Conservation (phyloP, 1,140 invertebrate species). For the Neodiprion pinetum region DNA sequence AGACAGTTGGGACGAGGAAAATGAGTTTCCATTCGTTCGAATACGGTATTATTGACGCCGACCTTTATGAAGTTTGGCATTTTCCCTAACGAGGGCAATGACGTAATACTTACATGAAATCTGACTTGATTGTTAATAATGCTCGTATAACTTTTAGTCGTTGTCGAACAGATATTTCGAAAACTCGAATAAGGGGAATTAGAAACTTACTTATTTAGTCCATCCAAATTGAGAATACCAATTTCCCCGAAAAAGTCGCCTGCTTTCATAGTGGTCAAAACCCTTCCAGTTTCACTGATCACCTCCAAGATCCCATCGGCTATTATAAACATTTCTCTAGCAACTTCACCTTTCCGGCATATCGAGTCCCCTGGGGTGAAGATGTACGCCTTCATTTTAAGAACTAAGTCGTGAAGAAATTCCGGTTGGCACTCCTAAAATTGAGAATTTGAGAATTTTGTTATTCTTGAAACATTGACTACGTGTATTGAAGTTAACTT, state of each 20-base stretch:
- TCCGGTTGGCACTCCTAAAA: constrained; percentile 97
- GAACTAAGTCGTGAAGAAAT: constrained; percentile 93
- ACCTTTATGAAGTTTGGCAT: too few relatives aligned
- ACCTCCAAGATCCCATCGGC: constrained; percentile 97
- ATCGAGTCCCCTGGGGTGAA: constrained; percentile 97
- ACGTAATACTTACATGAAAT: too few relatives aligned
- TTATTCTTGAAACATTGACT: not conserved
- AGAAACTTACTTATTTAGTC: constrained; percentile 87
- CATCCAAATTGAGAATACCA: constrained; percentile 94
- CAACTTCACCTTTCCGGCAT: constrained; percentile 93
- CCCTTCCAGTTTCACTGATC: constrained; percentile 90
- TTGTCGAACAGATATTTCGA: too few relatives aligned
- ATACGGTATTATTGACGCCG: too few relatives aligned
- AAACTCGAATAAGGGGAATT: constrained; percentile 11
- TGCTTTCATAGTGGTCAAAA: constrained; percentile 95
- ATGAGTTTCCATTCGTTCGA: too few relatives aligned
- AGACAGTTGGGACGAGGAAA: too few relatives aligned
- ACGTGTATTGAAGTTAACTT: too few relatives aligned
- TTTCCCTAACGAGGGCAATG: too few relatives aligned
- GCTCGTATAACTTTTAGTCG: too few relatives aligned
- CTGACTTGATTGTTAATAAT: too few relatives aligned
- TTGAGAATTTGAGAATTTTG: constrained; percentile 22
- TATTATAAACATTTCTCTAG: constrained; percentile 98
- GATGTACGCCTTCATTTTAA: constrained; percentile 98
- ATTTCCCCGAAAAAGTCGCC: constrained; percentile 99